These are phyloP conservation scores for Globodera rostochiensis DNA, from an alignment of 1,140 invertebrate genomes.

Conservation along the genomic window DNA sequence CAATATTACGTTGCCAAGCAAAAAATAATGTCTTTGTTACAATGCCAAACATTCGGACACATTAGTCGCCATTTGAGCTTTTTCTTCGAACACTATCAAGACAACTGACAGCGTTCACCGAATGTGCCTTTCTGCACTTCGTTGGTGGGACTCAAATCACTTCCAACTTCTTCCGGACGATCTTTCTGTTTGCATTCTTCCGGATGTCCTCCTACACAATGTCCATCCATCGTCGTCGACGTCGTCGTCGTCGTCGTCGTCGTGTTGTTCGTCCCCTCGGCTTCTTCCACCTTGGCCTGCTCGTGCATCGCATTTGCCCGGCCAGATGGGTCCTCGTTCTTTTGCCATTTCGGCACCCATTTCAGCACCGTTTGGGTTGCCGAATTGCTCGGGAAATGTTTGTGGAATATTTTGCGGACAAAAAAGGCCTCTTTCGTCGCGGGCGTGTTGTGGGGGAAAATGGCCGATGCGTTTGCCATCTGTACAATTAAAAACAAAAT, in stretches of 20 bases:
- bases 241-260: not conserved
- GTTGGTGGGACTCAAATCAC: too few relatives aligned
- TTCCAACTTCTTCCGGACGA: too few relatives aligned
- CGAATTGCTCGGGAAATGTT: conserved; percentile 56
- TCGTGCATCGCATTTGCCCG: conserved; percentile 49
- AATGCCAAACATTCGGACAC: too few relatives aligned
- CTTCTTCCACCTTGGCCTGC: not conserved
- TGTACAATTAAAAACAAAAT: conserved; percentile 35
- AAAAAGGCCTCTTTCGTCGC: conserved; percentile 60
- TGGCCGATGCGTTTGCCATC: conserved; percentile 47
- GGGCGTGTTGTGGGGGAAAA: conserved; percentile 62
- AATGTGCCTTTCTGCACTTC: too few relatives aligned
- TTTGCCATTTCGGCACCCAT: conserved; percentile 65
- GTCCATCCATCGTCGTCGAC: not conserved
- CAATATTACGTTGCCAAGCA: too few relatives aligned
- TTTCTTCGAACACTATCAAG: too few relatives aligned
- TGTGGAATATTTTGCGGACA: conserved; percentile 58
- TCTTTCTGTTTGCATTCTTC: too few relatives aligned
- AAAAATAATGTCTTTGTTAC: too few relatives aligned
- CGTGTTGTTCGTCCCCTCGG: not conserved
- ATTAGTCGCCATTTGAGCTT: too few relatives aligned
- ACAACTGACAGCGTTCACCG: too few relatives aligned
- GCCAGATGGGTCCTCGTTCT: conserved; percentile 60
- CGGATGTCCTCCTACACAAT: not conserved
- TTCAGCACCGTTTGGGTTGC: conserved; percentile 60